Evolutionary conservation across 2,113 vertebrate genomes (phyloP).

Genomic region (Prunella himalayana): DNA sequence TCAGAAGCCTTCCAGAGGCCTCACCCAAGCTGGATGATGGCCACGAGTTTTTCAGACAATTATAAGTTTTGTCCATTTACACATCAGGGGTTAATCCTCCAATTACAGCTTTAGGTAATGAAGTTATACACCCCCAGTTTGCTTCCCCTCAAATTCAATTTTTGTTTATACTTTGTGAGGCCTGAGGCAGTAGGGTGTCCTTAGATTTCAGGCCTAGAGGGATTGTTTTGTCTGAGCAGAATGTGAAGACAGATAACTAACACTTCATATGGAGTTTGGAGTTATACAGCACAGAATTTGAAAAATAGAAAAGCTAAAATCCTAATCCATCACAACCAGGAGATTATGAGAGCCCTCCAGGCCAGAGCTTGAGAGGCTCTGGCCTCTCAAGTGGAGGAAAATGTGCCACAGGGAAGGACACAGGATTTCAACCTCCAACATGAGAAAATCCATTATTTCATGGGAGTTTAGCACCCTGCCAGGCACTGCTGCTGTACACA

Average conservation of each 20-base stretch:
- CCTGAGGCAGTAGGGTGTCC: not conserved
- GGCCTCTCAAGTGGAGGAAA: not conserved
- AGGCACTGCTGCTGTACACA: not conserved
- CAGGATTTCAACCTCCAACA: not conserved
- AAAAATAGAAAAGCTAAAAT: not conserved
- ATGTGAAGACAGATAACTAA: not conserved
- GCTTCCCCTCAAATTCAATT: not conserved
- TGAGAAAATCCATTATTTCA: not conserved
- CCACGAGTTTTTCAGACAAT: not conserved
- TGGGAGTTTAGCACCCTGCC: not conserved
- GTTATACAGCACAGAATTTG: not conserved
- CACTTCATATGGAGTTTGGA: not conserved
- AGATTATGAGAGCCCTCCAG: not conserved
- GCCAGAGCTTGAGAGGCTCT: not conserved
- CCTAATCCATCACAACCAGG: not conserved
- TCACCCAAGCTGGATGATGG: no score
- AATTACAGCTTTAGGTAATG: not conserved
- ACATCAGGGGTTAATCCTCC: not conserved
- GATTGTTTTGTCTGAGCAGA: not conserved
- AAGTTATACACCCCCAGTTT: not conserved
- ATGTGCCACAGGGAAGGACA: not conserved
- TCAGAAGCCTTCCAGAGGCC: not conserved
- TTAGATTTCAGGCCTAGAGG: not conserved
- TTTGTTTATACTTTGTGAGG: not conserved
- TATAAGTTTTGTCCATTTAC: not conserved